These are phyloP conservation scores for Pagetopsis macropterus DNA, from an alignment of 2,797 vertebrate species.

Conservation along the genomic window DNA sequence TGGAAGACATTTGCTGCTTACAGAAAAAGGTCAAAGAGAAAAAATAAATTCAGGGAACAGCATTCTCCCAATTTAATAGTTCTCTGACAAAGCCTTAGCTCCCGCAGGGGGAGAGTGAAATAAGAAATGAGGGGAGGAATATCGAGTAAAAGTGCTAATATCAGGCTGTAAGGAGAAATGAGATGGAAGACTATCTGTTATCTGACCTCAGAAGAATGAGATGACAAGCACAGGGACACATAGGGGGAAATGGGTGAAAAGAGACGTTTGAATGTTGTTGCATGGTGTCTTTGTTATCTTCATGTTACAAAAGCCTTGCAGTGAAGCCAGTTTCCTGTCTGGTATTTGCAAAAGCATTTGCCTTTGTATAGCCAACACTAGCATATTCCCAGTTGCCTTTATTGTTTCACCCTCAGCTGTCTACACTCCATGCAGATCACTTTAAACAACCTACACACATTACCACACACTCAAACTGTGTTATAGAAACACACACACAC, in stretches of 20 bases:
- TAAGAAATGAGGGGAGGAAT: conserved; percentile 25
- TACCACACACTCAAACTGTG: conserved; percentile 25
- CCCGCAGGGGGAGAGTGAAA: conserved; percentile 10
- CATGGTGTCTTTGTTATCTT: conserved; percentile 57
- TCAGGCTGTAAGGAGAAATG: conserved; percentile 39
- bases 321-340: conserved; percentile 43
- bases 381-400: conserved; percentile 45
- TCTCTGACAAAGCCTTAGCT: conserved; percentile 21
- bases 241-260: conserved; percentile 52
- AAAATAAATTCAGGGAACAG: conserved; percentile 37
- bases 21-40: conserved; percentile 34
- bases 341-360: conserved; percentile 46
- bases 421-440: conserved; percentile 46
- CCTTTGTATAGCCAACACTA: conserved; percentile 35
- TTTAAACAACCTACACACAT: conserved; percentile 58
- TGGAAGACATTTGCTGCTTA: conserved; percentile 28
- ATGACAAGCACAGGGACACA: conserved; percentile 43
- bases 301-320: conserved; percentile 41
- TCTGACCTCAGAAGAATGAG: conserved; percentile 45
- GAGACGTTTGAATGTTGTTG: conserved; percentile 54
- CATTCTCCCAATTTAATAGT: conserved; percentile 17
- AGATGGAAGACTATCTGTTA: conserved; percentile 58
- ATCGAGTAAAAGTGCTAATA: conserved; percentile 44
- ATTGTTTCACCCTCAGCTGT: conserved; percentile 38
- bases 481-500: conserved; percentile 20